phyloP scores from a whole-genome alignment of 2,797 vertebrate species.

The Alectoris magna region DNA sequence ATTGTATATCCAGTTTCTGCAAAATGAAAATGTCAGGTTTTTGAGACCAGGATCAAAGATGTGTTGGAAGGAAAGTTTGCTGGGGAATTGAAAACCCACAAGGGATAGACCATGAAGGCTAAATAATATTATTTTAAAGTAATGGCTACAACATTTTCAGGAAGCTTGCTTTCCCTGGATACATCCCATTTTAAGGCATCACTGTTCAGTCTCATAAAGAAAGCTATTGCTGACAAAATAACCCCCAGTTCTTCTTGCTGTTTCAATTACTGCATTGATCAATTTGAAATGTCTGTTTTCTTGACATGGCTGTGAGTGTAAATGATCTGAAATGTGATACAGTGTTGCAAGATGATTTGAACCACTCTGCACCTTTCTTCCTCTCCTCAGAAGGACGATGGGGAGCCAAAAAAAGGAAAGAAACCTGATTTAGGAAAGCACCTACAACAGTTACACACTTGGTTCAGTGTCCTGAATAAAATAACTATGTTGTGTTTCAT shows the following conservation, averaged over 20 bases:
- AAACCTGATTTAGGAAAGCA: slow-evolving; percentile 1
- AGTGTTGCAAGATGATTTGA: neutral
- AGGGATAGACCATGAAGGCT: slow-evolving; percentile 51
- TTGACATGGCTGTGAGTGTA: neutral
- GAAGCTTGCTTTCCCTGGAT: slow-evolving; percentile 57
- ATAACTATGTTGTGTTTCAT: neutral
- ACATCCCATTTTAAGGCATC: slow-evolving; percentile 70
- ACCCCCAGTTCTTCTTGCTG: slow-evolving; percentile 34
- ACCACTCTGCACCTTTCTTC: neutral
- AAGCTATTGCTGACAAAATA: slow-evolving; percentile 24
- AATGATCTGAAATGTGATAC: slow-evolving; percentile 24
- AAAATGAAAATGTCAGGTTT: slow-evolving; percentile 57
- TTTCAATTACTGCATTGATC: slow-evolving; percentile 40
- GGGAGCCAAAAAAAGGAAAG: neutral
- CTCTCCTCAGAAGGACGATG: neutral
- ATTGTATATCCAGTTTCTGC: slow-evolving; percentile 16
- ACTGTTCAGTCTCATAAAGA: slow-evolving; percentile 71
- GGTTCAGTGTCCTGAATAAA: neutral
- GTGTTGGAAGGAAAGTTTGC: slow-evolving; percentile 59
- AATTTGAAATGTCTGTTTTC: slow-evolving; percentile 22
- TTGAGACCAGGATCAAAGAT: slow-evolving; percentile 47
- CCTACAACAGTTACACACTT: neutral
- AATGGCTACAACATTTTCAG: slow-evolving; percentile 56
- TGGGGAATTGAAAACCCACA: slow-evolving; percentile 62
- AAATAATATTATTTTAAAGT: slow-evolving; percentile 69